Evolutionary conservation across 2,888 invertebrate species (phyloP), one percentile per base, ranked within the genome.

Genomic region (Agrypnus murinus): DNA sequence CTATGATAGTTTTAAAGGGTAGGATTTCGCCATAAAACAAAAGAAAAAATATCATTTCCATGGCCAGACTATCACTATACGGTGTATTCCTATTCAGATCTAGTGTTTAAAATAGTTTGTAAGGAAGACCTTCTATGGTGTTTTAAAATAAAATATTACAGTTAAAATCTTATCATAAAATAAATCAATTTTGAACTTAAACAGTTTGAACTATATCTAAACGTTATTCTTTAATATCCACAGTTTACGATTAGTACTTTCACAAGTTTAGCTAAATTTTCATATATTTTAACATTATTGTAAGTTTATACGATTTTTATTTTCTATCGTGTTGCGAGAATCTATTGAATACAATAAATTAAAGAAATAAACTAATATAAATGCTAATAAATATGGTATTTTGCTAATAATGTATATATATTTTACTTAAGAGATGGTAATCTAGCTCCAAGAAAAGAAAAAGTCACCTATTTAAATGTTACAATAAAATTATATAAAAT

Each of bases 341-440:
- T 40, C 38, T 40, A 40, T 40, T 40, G 12, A 12, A 12, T 40
- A 40, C n/a, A 40, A 12, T 12, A 12, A 12, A 12, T 40, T 40
- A 40, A 40, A 40, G 38, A 40, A n/a, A 12, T 40, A 40, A 40
- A 40, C 38, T 40, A 40, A 40, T 40, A 40, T 40, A 40, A 40
- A 40, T 40, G 38, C 38, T n/a, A 40, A 40, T 40, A 40, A 12
- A 4, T 40, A 40, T 40, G 38, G 12, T 12, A 40, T 40, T 40
- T 40, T 12, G 38, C 10, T 40, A 40, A 25, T 25, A n/a, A 40
- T 10, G 38, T 40, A n/a, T n/a, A 40, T 40, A 40, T 40, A 40
- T 40, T 10, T 5, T 12, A 40, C 38, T n/a, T 40, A 40, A 40
- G n/a, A 40, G 38, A 40, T 40, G 38, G 38, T 40, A 40, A 40